Conservation (phyloP, 2,888 invertebrate species). For the Zaprionus bogoriensis region DNA sequence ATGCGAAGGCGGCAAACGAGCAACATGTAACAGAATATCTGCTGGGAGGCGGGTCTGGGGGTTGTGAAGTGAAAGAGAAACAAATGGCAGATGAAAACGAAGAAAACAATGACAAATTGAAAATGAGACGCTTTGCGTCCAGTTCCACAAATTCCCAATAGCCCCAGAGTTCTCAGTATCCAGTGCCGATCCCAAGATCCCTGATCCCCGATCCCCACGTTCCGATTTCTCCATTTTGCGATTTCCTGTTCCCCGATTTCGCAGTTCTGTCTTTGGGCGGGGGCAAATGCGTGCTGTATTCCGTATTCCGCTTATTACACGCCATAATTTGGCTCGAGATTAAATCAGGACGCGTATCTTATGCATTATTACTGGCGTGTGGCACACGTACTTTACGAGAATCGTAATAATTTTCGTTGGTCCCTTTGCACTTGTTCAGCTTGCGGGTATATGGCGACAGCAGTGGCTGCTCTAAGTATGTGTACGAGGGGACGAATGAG, state of each 20-base stretch:
- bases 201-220: no score
- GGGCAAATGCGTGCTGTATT: conserved; percentile 11
- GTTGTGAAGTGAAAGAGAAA: neutral
- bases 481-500: neutral
- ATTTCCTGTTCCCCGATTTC: neutral
- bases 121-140: conserved; percentile 9
- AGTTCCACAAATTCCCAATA: neutral
- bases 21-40: conserved; percentile 31
- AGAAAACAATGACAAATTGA: conserved; percentile 51
- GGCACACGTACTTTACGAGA: conserved; percentile 16
- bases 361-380: conserved; percentile 24
- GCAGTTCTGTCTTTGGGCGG: neutral
- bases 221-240: neutral
- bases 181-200: no score
- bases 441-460: conserved; percentile 16
- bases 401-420: conserved; percentile 26
- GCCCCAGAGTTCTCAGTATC: neutral
- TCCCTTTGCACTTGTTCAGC: neutral
- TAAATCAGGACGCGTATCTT: conserved; percentile 39
- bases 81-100: conserved; percentile 3
- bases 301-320: conserved; percentile 17
- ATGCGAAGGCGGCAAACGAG: conserved; percentile 20
- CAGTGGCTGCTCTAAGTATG: neutral
- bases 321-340: conserved; percentile 41
- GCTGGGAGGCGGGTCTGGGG: neutral